These are phyloP conservation scores for Apamea anceps DNA, from an alignment of 2,888 invertebrate species.

Conservation along the genomic window DNA sequence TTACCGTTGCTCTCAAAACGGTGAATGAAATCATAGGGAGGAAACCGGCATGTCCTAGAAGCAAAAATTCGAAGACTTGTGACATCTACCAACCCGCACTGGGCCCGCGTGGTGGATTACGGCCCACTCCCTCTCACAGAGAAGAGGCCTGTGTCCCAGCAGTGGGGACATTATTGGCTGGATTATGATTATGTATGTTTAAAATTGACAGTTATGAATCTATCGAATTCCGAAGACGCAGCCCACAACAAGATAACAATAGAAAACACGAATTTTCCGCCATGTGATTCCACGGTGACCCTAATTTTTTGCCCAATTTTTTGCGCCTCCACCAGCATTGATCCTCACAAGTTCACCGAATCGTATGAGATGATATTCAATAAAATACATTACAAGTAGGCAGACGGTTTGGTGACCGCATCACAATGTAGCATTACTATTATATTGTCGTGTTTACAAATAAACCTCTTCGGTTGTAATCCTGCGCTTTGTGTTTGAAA, in stretches of 20 bases:
- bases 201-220: slow-evolving; percentile 12
- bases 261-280: slow-evolving; percentile 55
- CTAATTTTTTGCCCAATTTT: slow-evolving; percentile 69
- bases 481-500: slow-evolving; percentile 86
- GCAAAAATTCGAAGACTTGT: neutral
- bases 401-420: slow-evolving; percentile 80
- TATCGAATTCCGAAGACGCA: neutral
- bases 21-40: neutral
- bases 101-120: neutral
- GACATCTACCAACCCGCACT: neutral
- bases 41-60: no score
- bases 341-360: slow-evolving; percentile 85
- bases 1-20: neutral
- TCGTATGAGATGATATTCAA: slow-evolving; percentile 86
- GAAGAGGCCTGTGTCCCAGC: neutral
- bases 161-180: neutral
- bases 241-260: slow-evolving; percentile 22
- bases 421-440: slow-evolving; percentile 78
- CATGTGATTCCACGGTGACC: slow-evolving; percentile 60
- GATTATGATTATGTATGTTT: neutral
- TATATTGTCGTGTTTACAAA: slow-evolving; percentile 88
- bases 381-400: slow-evolving; percentile 85
- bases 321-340: slow-evolving; percentile 70
- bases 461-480: slow-evolving; percentile 89
- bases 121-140: neutral